Base-by-base conservation (phyloP, 1,140 invertebrate genomes). In the Agrilus planipennis region DNA sequence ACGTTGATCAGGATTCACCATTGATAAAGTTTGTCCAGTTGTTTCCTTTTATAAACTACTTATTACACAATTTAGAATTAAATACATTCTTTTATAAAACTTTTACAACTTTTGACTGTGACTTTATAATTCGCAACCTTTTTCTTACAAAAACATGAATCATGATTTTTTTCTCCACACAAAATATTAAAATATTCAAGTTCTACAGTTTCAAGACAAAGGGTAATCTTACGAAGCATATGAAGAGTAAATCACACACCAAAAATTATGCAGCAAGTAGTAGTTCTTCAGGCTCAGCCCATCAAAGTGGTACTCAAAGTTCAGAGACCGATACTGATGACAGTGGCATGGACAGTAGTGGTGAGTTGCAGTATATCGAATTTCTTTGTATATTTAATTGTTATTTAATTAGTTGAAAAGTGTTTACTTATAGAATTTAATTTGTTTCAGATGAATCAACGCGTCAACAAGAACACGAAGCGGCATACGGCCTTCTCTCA, bases 211-310 rank as follows among this genome's bases (percentile, higher is more conserved):
- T 97, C 63, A 97, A 98, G 69, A 98, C 93, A 3, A 97, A 97
- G 63, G 93, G 94, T 0, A 98, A 99, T 63, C 67, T 99, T 14
- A 98, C 93, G 0, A 98, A 98, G 64, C 95, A 98, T 61, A 93
- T 97, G 85, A 94, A 96, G 57, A 97, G 92, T 11, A 98, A 98
- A 68, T 85, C 92, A 0, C 94, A 99, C 92, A 92, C 65, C 70
- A 84, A 59, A 38, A 62, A 62, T 45, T 56, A 53, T 34, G 51
- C 53, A 12, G 53, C 49, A 7, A 53, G 39, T 17, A 51, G 51
- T 62, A 43, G 74, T 81, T 36, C 34, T 4, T 40, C 42, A n/a
- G 10, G 80, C 82, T 17, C 87, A 81, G 38, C 81, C 73, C 17
- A 71, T 72, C n/a, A 82, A 68, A 44, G 61, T 54, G 73, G 55